Percentiles rank a stretch among this genome's conserved stretches.
Conservation (phyloP, 2,113 vertebrate species). For the Cryptoleucopteryx plumbea region DNA sequence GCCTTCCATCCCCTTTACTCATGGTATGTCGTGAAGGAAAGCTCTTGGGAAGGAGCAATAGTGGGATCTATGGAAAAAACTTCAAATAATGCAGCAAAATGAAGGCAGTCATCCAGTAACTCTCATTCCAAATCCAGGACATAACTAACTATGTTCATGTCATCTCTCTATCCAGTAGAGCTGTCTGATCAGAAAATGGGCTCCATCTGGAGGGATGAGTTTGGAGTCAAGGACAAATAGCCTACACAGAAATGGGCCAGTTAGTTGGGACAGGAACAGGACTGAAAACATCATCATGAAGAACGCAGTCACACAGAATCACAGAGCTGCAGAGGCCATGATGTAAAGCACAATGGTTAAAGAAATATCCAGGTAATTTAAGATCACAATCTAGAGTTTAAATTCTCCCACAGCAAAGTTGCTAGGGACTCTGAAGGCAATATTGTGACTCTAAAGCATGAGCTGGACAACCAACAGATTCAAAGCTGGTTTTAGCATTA, state of each 20-base stretch:
- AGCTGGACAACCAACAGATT: not conserved
- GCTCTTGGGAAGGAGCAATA: not conserved
- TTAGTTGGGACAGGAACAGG: not conserved
- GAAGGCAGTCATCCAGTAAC: not conserved
- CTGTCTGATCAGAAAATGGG: not conserved
- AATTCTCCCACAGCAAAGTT: not conserved
- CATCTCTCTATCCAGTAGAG: not conserved
- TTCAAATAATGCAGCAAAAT: not conserved
- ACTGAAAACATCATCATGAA: not conserved
- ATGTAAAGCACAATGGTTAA: not conserved
- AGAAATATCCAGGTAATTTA: not conserved
- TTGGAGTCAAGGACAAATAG: not conserved
- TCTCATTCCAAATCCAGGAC: not conserved
- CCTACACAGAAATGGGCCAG: not conserved
- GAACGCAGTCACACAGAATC: not conserved
- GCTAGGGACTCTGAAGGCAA: not conserved
- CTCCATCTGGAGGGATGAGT: not conserved
- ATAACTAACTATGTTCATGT: not conserved
- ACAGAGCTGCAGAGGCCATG: not conserved
- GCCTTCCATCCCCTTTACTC: not conserved
- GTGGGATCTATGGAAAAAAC: not conserved
- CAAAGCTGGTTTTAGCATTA: not conserved
- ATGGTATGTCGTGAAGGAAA: not conserved
- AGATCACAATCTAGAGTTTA: not conserved
- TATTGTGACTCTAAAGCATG: not conserved